phyloP scores from a whole-genome alignment of 2,113 vertebrate species.

The Neopipo cinnamomea region DNA sequence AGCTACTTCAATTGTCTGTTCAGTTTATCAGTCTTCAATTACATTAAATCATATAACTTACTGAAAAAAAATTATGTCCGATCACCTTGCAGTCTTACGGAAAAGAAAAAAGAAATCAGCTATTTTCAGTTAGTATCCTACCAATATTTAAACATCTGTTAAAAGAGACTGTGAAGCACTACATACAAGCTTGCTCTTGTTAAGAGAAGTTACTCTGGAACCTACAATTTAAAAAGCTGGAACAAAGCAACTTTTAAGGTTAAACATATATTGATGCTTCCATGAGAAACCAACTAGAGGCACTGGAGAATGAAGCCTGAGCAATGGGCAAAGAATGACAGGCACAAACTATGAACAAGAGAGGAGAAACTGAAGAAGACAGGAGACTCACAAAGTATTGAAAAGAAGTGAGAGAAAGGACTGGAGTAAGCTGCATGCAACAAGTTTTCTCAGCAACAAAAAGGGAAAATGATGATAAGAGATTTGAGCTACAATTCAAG shows the following conservation, averaged over 20 bases:
- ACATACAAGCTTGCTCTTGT: background rate
- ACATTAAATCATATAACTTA: background rate
- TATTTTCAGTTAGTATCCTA: background rate
- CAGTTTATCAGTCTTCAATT: background rate
- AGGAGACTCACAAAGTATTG: background rate
- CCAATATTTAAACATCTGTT: background rate
- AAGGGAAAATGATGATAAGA: fast-evolving
- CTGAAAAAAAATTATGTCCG: background rate
- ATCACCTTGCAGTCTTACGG: background rate
- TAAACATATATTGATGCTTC: background rate
- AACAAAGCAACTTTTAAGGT: background rate
- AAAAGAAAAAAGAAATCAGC: background rate
- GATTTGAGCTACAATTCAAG: background rate
- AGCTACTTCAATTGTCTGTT: background rate
- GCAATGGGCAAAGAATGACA: background rate
- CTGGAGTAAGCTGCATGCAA: background rate
- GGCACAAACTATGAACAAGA: background rate
- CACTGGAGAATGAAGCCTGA: background rate
- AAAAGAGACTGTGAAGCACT: background rate
- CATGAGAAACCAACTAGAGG: background rate
- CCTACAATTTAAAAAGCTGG: background rate
- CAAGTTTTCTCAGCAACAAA: background rate
- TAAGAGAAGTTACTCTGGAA: background rate
- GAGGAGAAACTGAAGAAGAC: background rate
- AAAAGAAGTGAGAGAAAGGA: background rate